Evolutionary conservation across 2,888 invertebrate species (phyloP), one percentile per base, ranked within the genome.

Genomic region (Plebejus argus): DNA sequence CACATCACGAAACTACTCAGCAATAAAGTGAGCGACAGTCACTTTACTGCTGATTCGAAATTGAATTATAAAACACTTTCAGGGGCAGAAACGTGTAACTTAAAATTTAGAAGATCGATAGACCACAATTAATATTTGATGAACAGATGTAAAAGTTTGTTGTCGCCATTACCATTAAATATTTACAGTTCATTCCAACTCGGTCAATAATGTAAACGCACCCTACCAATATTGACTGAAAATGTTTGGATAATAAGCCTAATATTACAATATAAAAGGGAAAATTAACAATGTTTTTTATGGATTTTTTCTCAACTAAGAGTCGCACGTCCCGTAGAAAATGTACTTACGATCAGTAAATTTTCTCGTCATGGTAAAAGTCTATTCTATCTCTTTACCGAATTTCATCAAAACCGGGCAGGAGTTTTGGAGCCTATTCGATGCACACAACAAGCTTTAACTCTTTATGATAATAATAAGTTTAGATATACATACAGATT

Each of bases 71-170:
- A 23, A 23, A 61, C 20, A 61, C 10, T 61, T 23, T 12, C 49
- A 15, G 3, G 53, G 53, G 53, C 23, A 0, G 23, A 61, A 23
- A n/a, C 20, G 49, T 49, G 74, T 28, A 74, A 20, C 49, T 74
- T 53, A 74, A 74, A 66, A 28, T 28, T 66, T 66, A 33, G 33
- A 33, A 28, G 28, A 66, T 66, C 28, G 66, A 66, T 66, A 33
- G 66, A 61, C 28, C 66, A 18, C 66, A 66, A 15, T 66, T 33
- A 66, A 66, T 66, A 66, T 33, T 66, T 66, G 28, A 66, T 28
- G 28, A 66, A 28, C 66, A 66, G 18, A 77, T 45, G 28, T 53
- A 53, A 61, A 71, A 70, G 28, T 12, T 66, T 66, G 23, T 61
- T 61, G 4, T 28, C 28, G 28, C 66, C 15, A 66, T 66, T 6